phyloP scores from a whole-genome alignment of 1,140 invertebrate genomes.

The Adelges cooleyi region DNA sequence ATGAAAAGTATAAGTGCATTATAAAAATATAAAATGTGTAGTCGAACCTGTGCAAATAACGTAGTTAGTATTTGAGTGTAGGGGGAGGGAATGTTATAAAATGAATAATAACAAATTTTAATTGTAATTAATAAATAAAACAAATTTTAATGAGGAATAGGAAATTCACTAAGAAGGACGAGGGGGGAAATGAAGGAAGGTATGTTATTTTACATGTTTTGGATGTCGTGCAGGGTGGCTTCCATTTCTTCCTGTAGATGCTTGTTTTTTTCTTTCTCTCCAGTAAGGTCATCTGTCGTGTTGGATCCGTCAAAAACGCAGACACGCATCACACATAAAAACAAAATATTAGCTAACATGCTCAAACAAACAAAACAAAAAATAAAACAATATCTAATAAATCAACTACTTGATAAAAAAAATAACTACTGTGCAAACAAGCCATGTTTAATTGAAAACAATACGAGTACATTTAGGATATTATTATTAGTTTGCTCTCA shows the following conservation, averaged over 20 bases:
- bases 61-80: slow-evolving; percentile 14
- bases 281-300: slow-evolving; percentile 84
- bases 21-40: slow-evolving; percentile 3
- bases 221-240: slow-evolving; percentile 68
- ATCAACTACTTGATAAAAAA: slow-evolving; percentile 29
- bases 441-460: slow-evolving; percentile 31
- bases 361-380: slow-evolving; percentile 28
- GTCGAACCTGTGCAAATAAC: slow-evolving; percentile 17
- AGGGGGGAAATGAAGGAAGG: background rate
- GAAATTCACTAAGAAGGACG: slow-evolving; percentile 1
- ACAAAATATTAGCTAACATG: slow-evolving; percentile 33
- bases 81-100: slow-evolving; percentile 13
- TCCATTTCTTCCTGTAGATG: slow-evolving; percentile 97
- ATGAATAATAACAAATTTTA: slow-evolving; percentile 7
- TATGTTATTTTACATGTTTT: slow-evolving; percentile 3
- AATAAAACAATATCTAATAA: slow-evolving; percentile 30
- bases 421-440: slow-evolving; percentile 30
- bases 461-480: too few relatives aligned
- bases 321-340: slow-evolving; percentile 31
- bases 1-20: slow-evolving; percentile 3
- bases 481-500: too few relatives aligned
- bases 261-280: slow-evolving; percentile 93
- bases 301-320: slow-evolving; percentile 6
- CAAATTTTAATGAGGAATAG: background rate
- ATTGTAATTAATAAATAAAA: background rate